Evolutionary conservation across 2,113 vertebrate genomes (phyloP).

Genomic region (Mugil cephalus): DNA sequence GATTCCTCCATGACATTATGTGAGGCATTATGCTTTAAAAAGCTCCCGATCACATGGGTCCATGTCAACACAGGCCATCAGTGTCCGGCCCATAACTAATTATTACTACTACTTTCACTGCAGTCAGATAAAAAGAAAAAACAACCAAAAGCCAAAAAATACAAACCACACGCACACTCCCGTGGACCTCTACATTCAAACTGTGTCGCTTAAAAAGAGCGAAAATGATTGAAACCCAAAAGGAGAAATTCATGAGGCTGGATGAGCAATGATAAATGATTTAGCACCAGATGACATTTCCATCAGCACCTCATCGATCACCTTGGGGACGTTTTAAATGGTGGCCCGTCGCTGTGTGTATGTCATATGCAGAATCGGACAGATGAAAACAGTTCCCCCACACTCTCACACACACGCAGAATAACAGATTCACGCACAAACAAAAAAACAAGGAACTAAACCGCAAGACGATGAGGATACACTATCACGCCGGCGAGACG

Average conservation of each 20-base stretch:
- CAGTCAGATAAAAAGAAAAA: constrained; percentile 57
- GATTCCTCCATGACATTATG: constrained; percentile 8
- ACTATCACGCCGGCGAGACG: not conserved
- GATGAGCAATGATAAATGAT: constrained; percentile 73
- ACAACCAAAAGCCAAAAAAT: too few species aligned
- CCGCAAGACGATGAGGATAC: not conserved
- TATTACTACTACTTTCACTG: constrained; percentile 54
- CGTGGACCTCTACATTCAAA: constrained; percentile 67
- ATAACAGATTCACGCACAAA: constrained; percentile 1
- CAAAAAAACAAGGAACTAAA: not conserved
- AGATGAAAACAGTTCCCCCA: constrained; percentile 16
- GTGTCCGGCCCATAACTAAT: constrained; percentile 64
- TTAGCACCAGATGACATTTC: constrained; percentile 75
- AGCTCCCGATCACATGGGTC: constrained; percentile 6
- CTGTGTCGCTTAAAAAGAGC: constrained; percentile 59
- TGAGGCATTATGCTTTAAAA: not conserved
- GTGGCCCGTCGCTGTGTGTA: constrained; percentile 23
- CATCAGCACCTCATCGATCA: constrained; percentile 76
- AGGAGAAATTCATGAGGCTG: constrained; percentile 61
- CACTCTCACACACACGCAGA: not conserved
- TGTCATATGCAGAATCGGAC: constrained; percentile 40
- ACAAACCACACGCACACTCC: constrained; percentile 27
- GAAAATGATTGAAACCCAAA: constrained; percentile 70
- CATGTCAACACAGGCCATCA: constrained; percentile 62
- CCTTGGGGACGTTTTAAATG: constrained; percentile 59